phyloP scores from a whole-genome alignment of 1,140 invertebrate genomes.

The Monochamus saltuarius region DNA sequence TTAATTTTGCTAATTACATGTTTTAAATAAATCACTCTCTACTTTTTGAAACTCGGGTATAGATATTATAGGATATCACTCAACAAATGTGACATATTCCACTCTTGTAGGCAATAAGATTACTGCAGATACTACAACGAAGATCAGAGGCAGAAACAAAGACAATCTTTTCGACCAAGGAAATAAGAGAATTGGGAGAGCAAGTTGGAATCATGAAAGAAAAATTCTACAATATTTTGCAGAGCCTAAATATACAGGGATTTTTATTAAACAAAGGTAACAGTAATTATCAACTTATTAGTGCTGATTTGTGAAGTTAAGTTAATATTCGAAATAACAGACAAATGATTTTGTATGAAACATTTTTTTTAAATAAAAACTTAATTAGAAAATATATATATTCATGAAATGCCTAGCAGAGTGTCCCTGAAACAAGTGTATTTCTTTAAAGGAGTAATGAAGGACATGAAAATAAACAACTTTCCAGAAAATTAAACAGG shows the following conservation, averaged over 20 bases:
- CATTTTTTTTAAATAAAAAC: no score
- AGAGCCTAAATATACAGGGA: slow-evolving; percentile 79
- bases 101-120: slow-evolving; percentile 68
- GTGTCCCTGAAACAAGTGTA: no score
- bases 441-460: no score
- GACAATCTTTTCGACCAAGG: slow-evolving; percentile 71
- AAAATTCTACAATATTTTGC: slow-evolving; percentile 66
- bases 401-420: no score
- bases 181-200: slow-evolving; percentile 71
- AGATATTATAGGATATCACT: no score
- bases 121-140: slow-evolving; percentile 69
- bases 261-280: slow-evolving; percentile 80
- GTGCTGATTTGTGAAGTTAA: slow-evolving; percentile 5
- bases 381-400: no score
- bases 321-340: not conserved
- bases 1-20: no score
- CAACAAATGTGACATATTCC: slow-evolving; percentile 1
- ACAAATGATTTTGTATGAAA: not conserved
- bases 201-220: slow-evolving; percentile 63
- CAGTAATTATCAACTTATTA: slow-evolving; percentile 70
- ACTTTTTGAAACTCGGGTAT: no score
- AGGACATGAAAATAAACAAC: no score
- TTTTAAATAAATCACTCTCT: no score
- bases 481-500: no score
- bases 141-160: slow-evolving; percentile 64